A percentile compares a stretch with the other conserved stretches of the same genome.
Evolutionary conservation across 1,140 invertebrate genomes (phyloP).

Genomic region (Drosophila jambulina): DNA sequence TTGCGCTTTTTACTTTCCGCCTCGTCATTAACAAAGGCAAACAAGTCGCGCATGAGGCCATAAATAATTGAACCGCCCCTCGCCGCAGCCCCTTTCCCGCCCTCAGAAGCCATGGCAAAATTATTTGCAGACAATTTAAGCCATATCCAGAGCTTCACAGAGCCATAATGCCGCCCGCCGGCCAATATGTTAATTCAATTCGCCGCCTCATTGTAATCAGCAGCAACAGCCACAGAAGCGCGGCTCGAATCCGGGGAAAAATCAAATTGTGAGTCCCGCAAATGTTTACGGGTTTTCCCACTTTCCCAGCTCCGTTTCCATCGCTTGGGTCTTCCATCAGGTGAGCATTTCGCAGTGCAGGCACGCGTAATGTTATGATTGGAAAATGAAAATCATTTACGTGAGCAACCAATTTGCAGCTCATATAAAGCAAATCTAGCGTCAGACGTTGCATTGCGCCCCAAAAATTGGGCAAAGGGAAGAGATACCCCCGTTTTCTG

Average conservation of each 20-base stretch:
- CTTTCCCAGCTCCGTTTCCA: slow-evolving; percentile 3
- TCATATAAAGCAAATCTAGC: slow-evolving; percentile 78
- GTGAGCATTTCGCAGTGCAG: slow-evolving; percentile 68
- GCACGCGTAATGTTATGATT: slow-evolving; percentile 80
- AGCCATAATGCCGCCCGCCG: slow-evolving; percentile 46
- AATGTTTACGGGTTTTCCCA: slow-evolving; percentile 39
- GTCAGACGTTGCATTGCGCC: slow-evolving; percentile 55
- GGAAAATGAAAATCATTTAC: slow-evolving; percentile 84
- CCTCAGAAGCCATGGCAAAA: slow-evolving; percentile 12
- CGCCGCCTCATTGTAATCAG: slow-evolving; percentile 63
- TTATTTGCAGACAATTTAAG: slow-evolving; percentile 69
- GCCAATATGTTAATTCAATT: slow-evolving; percentile 81
- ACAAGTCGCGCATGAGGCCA: slow-evolving; percentile 65
- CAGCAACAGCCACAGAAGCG: slow-evolving; percentile 14
- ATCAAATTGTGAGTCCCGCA: slow-evolving; percentile 31
- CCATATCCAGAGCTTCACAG: slow-evolving; percentile 28
- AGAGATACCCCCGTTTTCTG: slow-evolving; percentile 4
- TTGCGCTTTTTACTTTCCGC: slow-evolving; percentile 59
- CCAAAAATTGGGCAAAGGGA: background rate
- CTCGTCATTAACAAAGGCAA: slow-evolving; percentile 73
- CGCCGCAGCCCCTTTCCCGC: background rate
- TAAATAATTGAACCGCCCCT: slow-evolving; percentile 69
- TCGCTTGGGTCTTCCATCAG: slow-evolving; percentile 8
- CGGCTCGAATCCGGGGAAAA: slow-evolving; percentile 18
- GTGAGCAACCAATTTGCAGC: slow-evolving; percentile 73